Conservation (phyloP, 1,140 invertebrate species). For the Zeugodacus cucurbitae region DNA sequence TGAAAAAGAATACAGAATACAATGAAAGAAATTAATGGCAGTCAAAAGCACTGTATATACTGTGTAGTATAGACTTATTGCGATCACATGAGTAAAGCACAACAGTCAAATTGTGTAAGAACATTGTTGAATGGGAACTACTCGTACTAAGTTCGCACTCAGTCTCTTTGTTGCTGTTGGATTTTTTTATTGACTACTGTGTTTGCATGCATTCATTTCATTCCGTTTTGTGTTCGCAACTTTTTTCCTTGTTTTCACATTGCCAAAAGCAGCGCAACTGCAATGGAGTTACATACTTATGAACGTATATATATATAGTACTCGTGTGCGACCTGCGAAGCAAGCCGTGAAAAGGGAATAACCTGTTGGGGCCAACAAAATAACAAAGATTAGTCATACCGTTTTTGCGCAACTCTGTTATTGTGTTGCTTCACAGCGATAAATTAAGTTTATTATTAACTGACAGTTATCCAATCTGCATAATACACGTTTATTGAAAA, state of each 20-base stretch:
- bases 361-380: background rate
- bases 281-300: background rate
- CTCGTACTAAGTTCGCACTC: background rate
- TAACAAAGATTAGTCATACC: slow-evolving; percentile 14
- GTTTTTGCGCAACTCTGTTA: slow-evolving; percentile 4
- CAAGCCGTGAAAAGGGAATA: slow-evolving; percentile 19
- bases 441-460: slow-evolving; percentile 3
- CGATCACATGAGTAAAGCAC: too few relatives aligned
- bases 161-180: background rate
- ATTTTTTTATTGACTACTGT: background rate
- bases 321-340: background rate
- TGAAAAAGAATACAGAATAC: background rate
- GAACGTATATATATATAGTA: background rate
- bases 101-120: background rate
- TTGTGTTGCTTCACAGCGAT: background rate
- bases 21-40: slow-evolving; percentile 3
- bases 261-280: background rate
- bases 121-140: background rate
- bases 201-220: background rate
- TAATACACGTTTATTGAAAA: background rate
- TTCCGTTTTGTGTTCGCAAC: background rate
- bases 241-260: background rate
- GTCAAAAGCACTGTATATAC: background rate
- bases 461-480: background rate
- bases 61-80: too few relatives aligned